Evolutionary conservation across 2,113 vertebrate species (phyloP), one percentile per base, ranked within the genome.

Genomic region (Lagenorhynchus albirostris): DNA sequence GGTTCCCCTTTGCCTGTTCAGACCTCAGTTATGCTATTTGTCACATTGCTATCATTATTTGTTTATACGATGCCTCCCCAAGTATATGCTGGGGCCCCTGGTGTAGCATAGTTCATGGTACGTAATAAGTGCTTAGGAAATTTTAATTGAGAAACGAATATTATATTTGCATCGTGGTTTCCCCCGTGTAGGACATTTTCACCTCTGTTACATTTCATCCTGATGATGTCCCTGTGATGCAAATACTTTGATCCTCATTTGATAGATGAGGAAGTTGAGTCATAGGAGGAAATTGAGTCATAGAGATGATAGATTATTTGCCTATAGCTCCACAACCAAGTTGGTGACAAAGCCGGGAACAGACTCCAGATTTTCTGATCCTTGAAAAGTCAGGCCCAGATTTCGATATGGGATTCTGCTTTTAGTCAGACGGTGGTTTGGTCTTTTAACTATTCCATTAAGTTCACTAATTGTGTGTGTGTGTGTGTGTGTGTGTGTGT

Each of bases 261-360:
- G 74, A 95, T 36, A 89, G 89, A 92, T 81, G 71, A 94, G 70
- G 70, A 93, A 89, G 82, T 67, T 63, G 71, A 96, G 73, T 87
- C 80, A 44, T 47, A 73, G 91, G 77, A 94, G 63, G 84, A 86
- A 92, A 55, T 53, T 70, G 67, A 97, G 63, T 88, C 76, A 87
- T 11, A 70, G 85, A 79, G 62, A 62, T 88, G 41, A 62, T 25
- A 76, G 87, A 65, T 55, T 86, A 87, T 86, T 96, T 97, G 63
- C 41, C 60, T 84, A 9, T 17, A 85, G 38, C 55, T 55, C 44
- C 25, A 47, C 33, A 85, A 6, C 71, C 65, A 82, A 94, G 47
- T 86, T 76, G 62, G 6, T 25, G 73, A 50, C 79, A 84, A 86
- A 97, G 23, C 53, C 83, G 23, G 58, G 44, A 86, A 80, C 10